Conservation (phyloP, 1,140 invertebrate species). For the Zaprionus davidi region DNA sequence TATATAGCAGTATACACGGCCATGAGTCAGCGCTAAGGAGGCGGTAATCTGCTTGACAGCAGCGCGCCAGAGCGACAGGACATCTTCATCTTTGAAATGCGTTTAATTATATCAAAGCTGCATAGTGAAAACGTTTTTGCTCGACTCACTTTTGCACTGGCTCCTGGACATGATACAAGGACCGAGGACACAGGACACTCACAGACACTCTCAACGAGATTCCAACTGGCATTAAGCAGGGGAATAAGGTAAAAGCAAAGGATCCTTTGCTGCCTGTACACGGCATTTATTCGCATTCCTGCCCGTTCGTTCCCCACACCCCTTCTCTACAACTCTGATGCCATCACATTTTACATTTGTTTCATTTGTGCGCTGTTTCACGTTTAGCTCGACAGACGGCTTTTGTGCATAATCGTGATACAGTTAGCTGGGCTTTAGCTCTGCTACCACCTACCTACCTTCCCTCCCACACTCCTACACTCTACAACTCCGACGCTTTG, state of each 20-base stretch:
- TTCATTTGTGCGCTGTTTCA: slow-evolving; percentile 76
- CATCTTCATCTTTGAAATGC: slow-evolving; percentile 82
- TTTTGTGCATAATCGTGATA: slow-evolving; percentile 79
- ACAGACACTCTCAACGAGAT: slow-evolving; percentile 20
- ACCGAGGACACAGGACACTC: slow-evolving; percentile 5
- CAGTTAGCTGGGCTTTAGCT: slow-evolving; percentile 63
- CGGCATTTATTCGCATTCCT: not conserved
- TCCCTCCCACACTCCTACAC: slow-evolving; percentile 8
- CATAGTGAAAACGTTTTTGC: slow-evolving; percentile 35
- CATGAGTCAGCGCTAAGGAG: not conserved
- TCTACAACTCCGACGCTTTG: not conserved
- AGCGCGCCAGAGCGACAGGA: slow-evolving; percentile 16
- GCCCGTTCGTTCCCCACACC: not conserved
- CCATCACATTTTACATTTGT: slow-evolving; percentile 67
- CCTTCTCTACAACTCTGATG: not conserved
- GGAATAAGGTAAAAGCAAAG: not conserved
- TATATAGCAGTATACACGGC: slow-evolving; percentile 4
- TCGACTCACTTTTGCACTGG: slow-evolving; percentile 11
- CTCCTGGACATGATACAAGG: slow-evolving; percentile 17
- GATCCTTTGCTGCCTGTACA: slow-evolving; percentile 20
- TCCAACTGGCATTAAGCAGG: slow-evolving; percentile 16
- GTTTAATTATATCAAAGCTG: slow-evolving; percentile 81
- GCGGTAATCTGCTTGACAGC: not conserved
- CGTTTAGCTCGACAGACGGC: slow-evolving; percentile 74
- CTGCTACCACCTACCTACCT: not conserved